Evolutionary conservation across 2,888 invertebrate species (phyloP).

Genomic region (Meganola albula): DNA sequence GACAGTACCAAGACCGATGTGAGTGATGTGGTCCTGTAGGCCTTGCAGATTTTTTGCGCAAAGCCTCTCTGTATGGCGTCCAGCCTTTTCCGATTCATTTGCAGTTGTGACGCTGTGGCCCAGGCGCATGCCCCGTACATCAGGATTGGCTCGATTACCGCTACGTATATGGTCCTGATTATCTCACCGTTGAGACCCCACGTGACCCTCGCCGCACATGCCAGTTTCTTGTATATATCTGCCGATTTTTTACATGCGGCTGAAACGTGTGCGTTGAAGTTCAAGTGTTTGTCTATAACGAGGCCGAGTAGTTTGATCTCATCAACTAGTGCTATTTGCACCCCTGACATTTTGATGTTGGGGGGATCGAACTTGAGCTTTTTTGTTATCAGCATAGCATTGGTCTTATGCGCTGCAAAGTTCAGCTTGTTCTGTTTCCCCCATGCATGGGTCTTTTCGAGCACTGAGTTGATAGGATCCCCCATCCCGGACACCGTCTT

Average conservation of each 20-base stretch:
- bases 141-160: constrained; percentile 6
- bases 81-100: constrained; percentile 1
- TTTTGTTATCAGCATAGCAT: too few species aligned
- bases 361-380: constrained; percentile 5
- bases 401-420: too few species aligned
- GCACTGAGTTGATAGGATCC: constrained; percentile 3
- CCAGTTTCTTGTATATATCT: neutral
- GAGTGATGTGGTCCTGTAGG: constrained; percentile 15
- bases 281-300: constrained; percentile 6
- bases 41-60: constrained; percentile 11
- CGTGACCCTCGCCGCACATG: too few species aligned
- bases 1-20: constrained; percentile 1
- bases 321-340: neutral
- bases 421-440: neutral
- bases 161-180: neutral
- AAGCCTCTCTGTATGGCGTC: constrained; percentile 9
- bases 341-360: constrained; percentile 4
- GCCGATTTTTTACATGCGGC: neutral
- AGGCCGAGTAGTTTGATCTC: constrained; percentile 17
- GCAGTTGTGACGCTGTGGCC: constrained; percentile 7
- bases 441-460: constrained; percentile 2
- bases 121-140: constrained; percentile 14
- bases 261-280: neutral
- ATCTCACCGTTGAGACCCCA: too few species aligned
- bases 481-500: constrained; percentile 1